A percentile compares a stretch with the other conserved stretches of the same genome.
These are phyloP conservation scores for Mesoclemmys tuberculata DNA, from an alignment of 2,113 vertebrate genomes.

Conservation along the genomic window DNA sequence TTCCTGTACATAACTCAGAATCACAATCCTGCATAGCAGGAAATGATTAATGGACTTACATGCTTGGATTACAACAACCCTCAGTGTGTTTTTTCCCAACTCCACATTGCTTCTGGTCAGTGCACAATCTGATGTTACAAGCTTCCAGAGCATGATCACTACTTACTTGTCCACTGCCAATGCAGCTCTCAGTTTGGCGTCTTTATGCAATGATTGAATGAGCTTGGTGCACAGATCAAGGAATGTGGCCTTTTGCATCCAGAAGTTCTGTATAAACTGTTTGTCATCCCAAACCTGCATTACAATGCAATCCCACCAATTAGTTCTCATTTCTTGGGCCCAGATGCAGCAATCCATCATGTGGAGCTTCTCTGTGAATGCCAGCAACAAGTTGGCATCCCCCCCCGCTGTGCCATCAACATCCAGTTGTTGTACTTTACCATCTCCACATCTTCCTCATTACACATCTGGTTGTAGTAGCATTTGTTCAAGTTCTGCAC, in stretches of 20 bases:
- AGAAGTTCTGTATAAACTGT: background rate
- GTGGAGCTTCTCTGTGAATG: background rate
- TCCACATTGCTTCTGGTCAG: too few relatives aligned
- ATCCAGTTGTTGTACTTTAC: background rate
- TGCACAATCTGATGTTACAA: background rate
- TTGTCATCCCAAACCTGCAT: background rate
- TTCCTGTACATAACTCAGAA: background rate
- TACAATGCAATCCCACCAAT: background rate
- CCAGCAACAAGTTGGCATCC: background rate
- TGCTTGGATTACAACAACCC: background rate
- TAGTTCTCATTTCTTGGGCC: background rate
- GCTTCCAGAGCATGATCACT: too few relatives aligned
- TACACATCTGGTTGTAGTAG: background rate
- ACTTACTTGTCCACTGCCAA: background rate
- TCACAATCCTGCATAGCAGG: background rate
- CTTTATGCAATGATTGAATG: background rate
- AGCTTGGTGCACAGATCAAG: background rate
- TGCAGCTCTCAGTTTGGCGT: background rate
- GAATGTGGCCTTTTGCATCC: background rate
- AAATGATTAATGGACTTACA: background rate
- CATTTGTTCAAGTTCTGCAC: background rate
- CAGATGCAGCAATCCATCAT: background rate
- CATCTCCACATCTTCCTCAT: background rate
- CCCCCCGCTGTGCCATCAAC: background rate
- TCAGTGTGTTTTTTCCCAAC: background rate